A percentile compares a stretch with the other conserved stretches of the same genome.
phyloP scores from a whole-genome alignment of 2,797 vertebrate genomes.

The Choloepus didactylus region DNA sequence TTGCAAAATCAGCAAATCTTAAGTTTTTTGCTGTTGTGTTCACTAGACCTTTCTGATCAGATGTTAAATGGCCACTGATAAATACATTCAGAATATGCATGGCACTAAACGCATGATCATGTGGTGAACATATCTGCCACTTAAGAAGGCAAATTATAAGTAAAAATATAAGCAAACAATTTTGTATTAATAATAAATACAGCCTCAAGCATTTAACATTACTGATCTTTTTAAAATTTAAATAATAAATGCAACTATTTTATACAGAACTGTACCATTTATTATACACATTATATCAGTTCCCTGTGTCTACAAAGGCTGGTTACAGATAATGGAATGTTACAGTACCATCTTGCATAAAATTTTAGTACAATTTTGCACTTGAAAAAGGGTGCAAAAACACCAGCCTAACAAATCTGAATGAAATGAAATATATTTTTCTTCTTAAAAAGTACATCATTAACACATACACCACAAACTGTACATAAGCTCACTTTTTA shows the following conservation, averaged over 20 bases:
- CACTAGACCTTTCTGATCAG: constrained; percentile 73
- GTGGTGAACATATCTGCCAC: constrained; percentile 84
- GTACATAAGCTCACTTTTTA: constrained; percentile 93
- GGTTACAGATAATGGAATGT: constrained; percentile 98
- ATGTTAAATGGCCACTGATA: constrained; percentile 83
- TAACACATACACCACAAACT: constrained; percentile 94
- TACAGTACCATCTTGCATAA: constrained; percentile 98
- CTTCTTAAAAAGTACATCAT: constrained; percentile 91
- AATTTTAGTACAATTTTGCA: constrained; percentile 93
- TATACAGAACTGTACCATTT: constrained; percentile 98
- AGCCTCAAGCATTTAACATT: constrained; percentile 88
- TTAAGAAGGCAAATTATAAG: constrained; percentile 87
- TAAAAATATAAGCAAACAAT: constrained; percentile 89
- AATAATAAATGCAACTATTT: constrained; percentile 92
- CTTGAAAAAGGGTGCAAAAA: constrained; percentile 94
- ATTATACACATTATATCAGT: constrained; percentile 96
- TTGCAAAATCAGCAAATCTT: constrained; percentile 79
- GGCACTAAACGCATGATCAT: constrained; percentile 84
- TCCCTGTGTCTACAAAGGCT: constrained; percentile 95
- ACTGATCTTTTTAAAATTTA: constrained; percentile 89
- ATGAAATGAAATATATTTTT: constrained; percentile 88
- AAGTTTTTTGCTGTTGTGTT: constrained; percentile 77
- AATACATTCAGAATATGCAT: constrained; percentile 87
- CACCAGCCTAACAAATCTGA: constrained; percentile 91
- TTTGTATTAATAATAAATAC: constrained; percentile 88